A percentile compares a stretch with the other conserved stretches of the same genome.
phyloP scores from a whole-genome alignment of 2,797 vertebrate species.

The Selene dorsalis region DNA sequence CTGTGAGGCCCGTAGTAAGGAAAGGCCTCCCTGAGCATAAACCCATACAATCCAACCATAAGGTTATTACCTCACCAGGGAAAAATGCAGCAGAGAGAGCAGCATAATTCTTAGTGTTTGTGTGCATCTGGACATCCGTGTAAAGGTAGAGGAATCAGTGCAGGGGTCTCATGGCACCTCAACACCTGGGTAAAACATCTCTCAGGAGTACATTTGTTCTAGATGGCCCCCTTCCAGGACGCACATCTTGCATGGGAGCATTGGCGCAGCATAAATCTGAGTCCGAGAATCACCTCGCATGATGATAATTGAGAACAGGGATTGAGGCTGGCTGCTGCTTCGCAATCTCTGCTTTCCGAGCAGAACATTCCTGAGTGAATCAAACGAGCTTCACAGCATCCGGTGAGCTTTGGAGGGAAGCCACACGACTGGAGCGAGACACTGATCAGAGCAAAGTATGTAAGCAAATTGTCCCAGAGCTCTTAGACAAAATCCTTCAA shows the following conservation, averaged over 20 bases:
- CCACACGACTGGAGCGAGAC: slow-evolving; percentile 59
- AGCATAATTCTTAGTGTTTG: slow-evolving; percentile 58
- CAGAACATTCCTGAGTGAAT: slow-evolving; percentile 77
- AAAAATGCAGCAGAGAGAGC: slow-evolving; percentile 73
- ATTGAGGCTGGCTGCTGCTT: slow-evolving; percentile 65
- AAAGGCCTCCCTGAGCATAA: slow-evolving; percentile 68
- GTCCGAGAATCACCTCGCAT: slow-evolving; percentile 61
- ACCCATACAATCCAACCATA: slow-evolving; percentile 70
- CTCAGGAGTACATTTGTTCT: slow-evolving; percentile 42
- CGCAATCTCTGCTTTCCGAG: slow-evolving; percentile 64
- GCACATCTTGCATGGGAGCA: slow-evolving; percentile 52
- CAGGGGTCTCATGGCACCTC: slow-evolving; percentile 64
- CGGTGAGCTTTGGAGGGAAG: slow-evolving; percentile 71
- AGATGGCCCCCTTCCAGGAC: slow-evolving; percentile 61
- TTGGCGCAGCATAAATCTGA: slow-evolving; percentile 68
- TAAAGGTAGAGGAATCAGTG: slow-evolving; percentile 52
- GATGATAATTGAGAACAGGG: slow-evolving; percentile 82
- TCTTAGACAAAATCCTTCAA: slow-evolving; percentile 55
- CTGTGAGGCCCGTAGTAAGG: slow-evolving; percentile 68
- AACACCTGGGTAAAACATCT: slow-evolving; percentile 71
- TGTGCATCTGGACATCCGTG: slow-evolving; percentile 54
- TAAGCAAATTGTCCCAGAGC: slow-evolving; percentile 53
- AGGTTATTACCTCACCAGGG: slow-evolving; percentile 80
- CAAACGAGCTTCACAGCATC: slow-evolving; percentile 72
- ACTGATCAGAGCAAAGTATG: slow-evolving; percentile 62